Base-by-base conservation (phyloP, 2,888 invertebrate species). In the Oscheius myriophilus region DNA sequence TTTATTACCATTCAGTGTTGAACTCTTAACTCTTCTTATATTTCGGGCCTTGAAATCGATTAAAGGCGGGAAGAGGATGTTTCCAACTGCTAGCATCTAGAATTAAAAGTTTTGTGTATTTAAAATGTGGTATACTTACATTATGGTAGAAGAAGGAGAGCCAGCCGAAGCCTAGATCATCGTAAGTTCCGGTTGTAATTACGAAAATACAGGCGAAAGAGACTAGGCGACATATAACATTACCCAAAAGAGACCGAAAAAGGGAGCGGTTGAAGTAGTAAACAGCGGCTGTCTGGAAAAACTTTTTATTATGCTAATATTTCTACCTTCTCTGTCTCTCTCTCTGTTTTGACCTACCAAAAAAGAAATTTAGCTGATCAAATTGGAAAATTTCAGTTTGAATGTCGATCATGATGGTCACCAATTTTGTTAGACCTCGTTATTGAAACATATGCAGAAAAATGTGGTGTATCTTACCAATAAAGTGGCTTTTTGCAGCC, bases 181-280 rank as follows among this genome's bases (percentile, higher is more conserved):
- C 39, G 39, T 54, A 54, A n/a, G 26, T 39, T 23, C 53, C 53
- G 14, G 26, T 23, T 1, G 53, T 54, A 12, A 54, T 23, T 16
- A 23, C 26, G 6, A 54, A n/a, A 16, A 54, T 54, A 54, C 53
- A 54, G 26, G 53, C 23, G n/a, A 54, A 54, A 12, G 53, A 23
- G 7, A 39, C 6, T n/a, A 54, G 53, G 7, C 53, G 53, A 25
- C 53, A 54, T 23, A 54, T 33, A 23, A 54, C 26, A 26, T 54
- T 26, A 16, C 53, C 53, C 1, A 54, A 14, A n/a, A 54, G 53
- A n/a, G 53, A 54, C n/a, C 26, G 23, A n/a, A 54, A 26, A 2
- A 54, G 53, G 14, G 53, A 26, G 26, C 53, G 53, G n/a, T 54
- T 54, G 53, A 54, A 54, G 25, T 26, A 12, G n/a, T 25, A 54